Conservation (phyloP, 2,113 vertebrate species). For the Carassius auratus region DNA sequence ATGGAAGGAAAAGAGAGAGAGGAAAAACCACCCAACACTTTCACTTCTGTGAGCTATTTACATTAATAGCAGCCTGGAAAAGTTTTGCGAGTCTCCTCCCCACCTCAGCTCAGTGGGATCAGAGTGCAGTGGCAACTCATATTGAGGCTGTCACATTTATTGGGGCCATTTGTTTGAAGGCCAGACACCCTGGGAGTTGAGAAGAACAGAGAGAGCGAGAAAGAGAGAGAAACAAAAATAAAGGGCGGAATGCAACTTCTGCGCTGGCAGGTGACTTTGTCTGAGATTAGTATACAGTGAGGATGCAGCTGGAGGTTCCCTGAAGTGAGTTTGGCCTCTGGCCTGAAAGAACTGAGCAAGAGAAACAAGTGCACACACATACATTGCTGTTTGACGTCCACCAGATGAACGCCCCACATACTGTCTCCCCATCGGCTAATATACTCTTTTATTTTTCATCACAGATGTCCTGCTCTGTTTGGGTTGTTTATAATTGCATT, state of each 20-base stretch:
- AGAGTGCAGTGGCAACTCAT: conserved; percentile 31
- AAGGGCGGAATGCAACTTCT: conserved; percentile 30
- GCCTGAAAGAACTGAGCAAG: conserved; percentile 3
- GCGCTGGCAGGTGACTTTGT: conserved; percentile 33
- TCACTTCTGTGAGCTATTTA: conserved; percentile 56
- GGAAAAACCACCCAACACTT: conserved; percentile 58
- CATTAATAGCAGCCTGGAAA: conserved; percentile 17
- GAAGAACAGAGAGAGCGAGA: conserved; percentile 8
- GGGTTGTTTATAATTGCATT: conserved; percentile 49
- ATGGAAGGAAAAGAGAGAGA: conserved; percentile 65
- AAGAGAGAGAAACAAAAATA: neutral
- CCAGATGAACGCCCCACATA: conserved; percentile 39
- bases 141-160: conserved; percentile 50
- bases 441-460: conserved; percentile 42
- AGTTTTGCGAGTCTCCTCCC: conserved; percentile 22
- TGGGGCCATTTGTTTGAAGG: conserved; percentile 47
- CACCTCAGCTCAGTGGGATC: conserved; percentile 37
- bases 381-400: conserved; percentile 28
- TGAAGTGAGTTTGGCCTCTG: conserved; percentile 37
- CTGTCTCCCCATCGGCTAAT: conserved; percentile 36
- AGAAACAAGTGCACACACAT: conserved; percentile 6
- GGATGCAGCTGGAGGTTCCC: conserved; percentile 19
- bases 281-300: conserved; percentile 14
- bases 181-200: conserved; percentile 43
- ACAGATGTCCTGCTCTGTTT: conserved; percentile 44